Base-by-base conservation (phyloP, 2,888 invertebrate species). In the Campoplex capitator region DNA sequence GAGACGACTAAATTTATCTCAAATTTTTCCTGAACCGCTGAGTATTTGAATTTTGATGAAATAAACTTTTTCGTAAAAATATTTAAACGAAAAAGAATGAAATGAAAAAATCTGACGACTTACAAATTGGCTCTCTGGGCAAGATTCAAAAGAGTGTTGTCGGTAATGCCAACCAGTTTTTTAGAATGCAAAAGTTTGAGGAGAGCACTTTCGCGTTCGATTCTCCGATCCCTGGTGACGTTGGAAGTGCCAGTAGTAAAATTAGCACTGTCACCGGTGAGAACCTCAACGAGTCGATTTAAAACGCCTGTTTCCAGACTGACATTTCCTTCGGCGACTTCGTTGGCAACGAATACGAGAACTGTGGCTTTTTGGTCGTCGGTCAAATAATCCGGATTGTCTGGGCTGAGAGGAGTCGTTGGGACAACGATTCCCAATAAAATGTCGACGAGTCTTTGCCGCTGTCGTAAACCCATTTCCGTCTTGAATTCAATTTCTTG, bases 381-480 rank as follows among this genome's bases (percentile, higher is more conserved):
- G 0, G 89, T 89, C 16, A 94, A 89, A 68, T 91, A 92, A 84
- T 94, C 94, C 2, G 90, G 89, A 89, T 90, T 93, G 23, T 91
- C 91, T 6, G 93, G 92, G 71, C 89, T 92, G 4, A 92, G 70
- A 0, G 94, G 94, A 7, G 94, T 93, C 35, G 73, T 92, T 16
- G 96, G 95, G 82, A 96, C 95, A 95, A 98, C 97, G 76, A 98
- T 96, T 93, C 96, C 96, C 75, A 98, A 94, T 56, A 98, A 95
- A 92, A 98, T 97, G 92, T 98, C 97, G 54, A 98, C 96, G 76
- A 98, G 96, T 87, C 97, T 94, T 92, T 98, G 97, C 78, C 97
- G 95, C 92, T 97, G 97, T 38, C 96, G 95, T 73, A 96, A 94
- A 0, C 97, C 97, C 94, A 97, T 95, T 92, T 97, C 97, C 16